Evolutionary conservation across 2,888 invertebrate genomes (phyloP).

Genomic region (Cephus pygmeus): DNA sequence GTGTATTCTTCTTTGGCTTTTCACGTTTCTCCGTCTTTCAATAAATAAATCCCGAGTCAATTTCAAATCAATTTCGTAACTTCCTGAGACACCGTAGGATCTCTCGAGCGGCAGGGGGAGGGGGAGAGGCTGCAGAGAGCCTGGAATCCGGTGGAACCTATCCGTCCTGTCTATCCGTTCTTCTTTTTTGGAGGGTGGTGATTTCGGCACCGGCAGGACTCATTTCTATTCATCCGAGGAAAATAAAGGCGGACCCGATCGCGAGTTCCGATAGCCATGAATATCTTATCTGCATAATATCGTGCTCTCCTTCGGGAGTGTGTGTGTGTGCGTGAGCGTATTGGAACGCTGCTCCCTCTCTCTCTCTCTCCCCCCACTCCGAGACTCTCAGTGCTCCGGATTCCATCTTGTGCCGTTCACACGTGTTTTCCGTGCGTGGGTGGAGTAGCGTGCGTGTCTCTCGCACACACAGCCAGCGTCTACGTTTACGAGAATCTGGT

Average conservation of each 20-base stretch:
- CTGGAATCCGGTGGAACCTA: too few relatives aligned
- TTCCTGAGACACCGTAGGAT: too few relatives aligned
- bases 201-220: conserved; percentile 17
- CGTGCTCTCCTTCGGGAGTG: conserved; percentile 26
- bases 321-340: conserved; percentile 20
- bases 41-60: too few relatives aligned
- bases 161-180: too few relatives aligned
- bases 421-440: conserved; percentile 28
- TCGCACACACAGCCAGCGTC: background rate
- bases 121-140: too few relatives aligned
- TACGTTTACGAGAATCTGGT: background rate
- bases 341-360: conserved; percentile 8
- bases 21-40: too few relatives aligned
- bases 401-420: conserved; percentile 16
- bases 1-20: too few relatives aligned
- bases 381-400: too few relatives aligned
- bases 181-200: conserved; percentile 10
- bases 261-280: conserved; percentile 56
- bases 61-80: too few relatives aligned
- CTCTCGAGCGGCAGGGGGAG: too few relatives aligned
- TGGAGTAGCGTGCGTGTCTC: background rate
- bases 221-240: conserved; percentile 57
- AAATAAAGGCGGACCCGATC: conserved; percentile 57
- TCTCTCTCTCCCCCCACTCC: background rate
- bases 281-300: conserved; percentile 58